A percentile compares a stretch with the other conserved stretches of the same genome.
Evolutionary conservation across 2,888 invertebrate species (phyloP).

Genomic region (Leptinotarsa tumamoca): DNA sequence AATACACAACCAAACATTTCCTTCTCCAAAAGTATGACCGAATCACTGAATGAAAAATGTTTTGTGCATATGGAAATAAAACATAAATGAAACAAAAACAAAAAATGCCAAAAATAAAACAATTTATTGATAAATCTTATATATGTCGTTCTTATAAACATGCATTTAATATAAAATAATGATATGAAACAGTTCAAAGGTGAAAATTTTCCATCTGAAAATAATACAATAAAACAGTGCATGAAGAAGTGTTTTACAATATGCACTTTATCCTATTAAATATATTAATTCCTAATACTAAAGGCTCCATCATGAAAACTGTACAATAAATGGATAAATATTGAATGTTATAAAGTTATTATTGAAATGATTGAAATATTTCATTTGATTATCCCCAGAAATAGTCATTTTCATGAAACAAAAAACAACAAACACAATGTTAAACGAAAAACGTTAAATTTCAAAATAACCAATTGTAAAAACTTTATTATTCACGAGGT

Average conservation of each 20-base stretch:
- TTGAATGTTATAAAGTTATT: conserved; percentile 16
- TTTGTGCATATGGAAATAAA: conserved; percentile 52
- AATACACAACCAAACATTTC: conserved; percentile 13
- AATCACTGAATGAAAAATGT: conserved; percentile 9
- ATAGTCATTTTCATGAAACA: conserved; percentile 1
- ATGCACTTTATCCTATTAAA: conserved; percentile 22
- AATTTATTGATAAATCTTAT: conserved; percentile 53
- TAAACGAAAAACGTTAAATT: not conserved
- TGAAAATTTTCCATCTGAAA: conserved; percentile 30
- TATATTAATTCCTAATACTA: conserved; percentile 22
- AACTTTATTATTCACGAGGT: conserved; percentile 4
- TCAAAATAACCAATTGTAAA: not conserved
- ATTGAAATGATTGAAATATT: conserved; percentile 10
- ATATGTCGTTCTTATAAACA: conserved; percentile 46
- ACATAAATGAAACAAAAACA: conserved; percentile 64
- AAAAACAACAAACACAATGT: conserved; percentile 18
- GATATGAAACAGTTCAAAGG: conserved; percentile 42
- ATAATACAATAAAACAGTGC: conserved; percentile 40
- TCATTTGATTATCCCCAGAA: conserved; percentile 23
- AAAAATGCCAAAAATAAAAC: conserved; percentile 57
- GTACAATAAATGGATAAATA: conserved; percentile 29
- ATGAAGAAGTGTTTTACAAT: conserved; percentile 35
- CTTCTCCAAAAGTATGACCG: not conserved
- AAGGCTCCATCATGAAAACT: conserved; percentile 31
- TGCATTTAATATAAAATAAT: conserved; percentile 45